These are phyloP conservation scores for Sinocyclocheilus grahami DNA, from an alignment of 2,113 vertebrate genomes.

Conservation along the genomic window DNA sequence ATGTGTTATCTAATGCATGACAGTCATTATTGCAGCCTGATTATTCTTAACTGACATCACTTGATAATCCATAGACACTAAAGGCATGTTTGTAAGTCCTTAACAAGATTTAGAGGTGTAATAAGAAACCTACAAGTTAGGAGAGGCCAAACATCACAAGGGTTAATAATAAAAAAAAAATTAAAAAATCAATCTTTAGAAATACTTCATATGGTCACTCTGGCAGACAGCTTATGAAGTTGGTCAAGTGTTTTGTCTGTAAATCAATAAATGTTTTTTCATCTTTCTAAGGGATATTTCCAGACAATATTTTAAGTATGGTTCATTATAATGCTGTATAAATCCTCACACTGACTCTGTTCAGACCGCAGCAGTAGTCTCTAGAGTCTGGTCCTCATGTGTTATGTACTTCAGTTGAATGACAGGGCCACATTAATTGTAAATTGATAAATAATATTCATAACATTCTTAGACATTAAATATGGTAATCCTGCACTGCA, in stretches of 20 bases:
- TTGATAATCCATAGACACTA: conserved; percentile 56
- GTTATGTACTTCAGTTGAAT: background rate
- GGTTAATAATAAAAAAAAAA: conserved; percentile 48
- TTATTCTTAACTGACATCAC: conserved; percentile 44
- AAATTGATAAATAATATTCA: conserved; percentile 33
- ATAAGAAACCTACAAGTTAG: conserved; percentile 51
- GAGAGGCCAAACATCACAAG: conserved; percentile 54
- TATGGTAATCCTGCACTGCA: background rate
- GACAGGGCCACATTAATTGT: background rate
- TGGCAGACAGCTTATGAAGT: background rate
- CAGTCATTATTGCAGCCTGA: conserved; percentile 50
- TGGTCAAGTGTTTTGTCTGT: background rate
- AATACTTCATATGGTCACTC: background rate
- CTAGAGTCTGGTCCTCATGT: background rate
- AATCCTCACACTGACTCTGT: background rate
- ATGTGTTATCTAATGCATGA: conserved; percentile 41
- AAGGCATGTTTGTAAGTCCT: conserved; percentile 61
- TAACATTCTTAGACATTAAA: conserved; percentile 12
- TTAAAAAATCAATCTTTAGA: background rate
- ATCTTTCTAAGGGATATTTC: background rate
- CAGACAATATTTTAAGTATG: background rate
- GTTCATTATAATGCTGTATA: conserved; percentile 10
- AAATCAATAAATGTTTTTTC: background rate
- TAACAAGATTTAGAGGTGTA: conserved; percentile 66
- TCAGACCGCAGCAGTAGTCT: background rate